These are phyloP conservation scores for Clepsis dumicolana DNA, from an alignment of 2,888 invertebrate genomes.

Conservation along the genomic window DNA sequence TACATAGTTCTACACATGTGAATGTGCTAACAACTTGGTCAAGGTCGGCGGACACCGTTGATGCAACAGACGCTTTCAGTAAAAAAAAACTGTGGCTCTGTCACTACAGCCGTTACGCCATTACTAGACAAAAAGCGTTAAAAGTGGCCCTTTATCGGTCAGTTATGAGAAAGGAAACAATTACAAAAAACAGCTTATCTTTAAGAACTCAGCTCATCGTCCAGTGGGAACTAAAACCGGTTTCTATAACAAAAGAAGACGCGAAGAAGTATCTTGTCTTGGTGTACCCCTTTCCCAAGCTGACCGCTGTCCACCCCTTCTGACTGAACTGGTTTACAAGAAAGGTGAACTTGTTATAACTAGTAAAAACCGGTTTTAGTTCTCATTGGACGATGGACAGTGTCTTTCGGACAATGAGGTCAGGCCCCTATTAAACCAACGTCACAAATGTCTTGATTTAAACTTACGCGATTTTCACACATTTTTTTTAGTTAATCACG, in stretches of 20 bases:
- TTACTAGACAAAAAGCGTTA: not conserved
- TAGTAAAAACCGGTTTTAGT: slow-evolving; percentile 63
- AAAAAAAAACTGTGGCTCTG: too few relatives aligned
- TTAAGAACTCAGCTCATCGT: not conserved
- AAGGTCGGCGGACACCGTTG: too few relatives aligned
- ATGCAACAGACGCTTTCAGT: too few relatives aligned
- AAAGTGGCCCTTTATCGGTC: not conserved
- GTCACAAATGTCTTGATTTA: too few relatives aligned
- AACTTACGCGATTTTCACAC: too few relatives aligned
- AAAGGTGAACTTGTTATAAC: slow-evolving; percentile 46
- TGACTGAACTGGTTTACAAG: slow-evolving; percentile 45
- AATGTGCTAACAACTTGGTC: too few relatives aligned
- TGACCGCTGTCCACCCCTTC: slow-evolving; percentile 69
- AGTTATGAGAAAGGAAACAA: not conserved
- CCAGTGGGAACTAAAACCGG: slow-evolving; percentile 50
- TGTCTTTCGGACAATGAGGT: slow-evolving; percentile 8
- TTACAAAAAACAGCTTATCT: not conserved
- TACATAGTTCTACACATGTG: too few relatives aligned
- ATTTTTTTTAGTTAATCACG: too few relatives aligned
- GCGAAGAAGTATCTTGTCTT: slow-evolving; percentile 36
- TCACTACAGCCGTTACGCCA: not conserved
- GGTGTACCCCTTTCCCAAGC: slow-evolving; percentile 62
- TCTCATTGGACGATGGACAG: slow-evolving; percentile 54
- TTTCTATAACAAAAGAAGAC: slow-evolving; percentile 46
- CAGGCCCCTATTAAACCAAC: too few relatives aligned